Conservation (phyloP, 2,113 vertebrate species). For the Corythornis vintsioides region DNA sequence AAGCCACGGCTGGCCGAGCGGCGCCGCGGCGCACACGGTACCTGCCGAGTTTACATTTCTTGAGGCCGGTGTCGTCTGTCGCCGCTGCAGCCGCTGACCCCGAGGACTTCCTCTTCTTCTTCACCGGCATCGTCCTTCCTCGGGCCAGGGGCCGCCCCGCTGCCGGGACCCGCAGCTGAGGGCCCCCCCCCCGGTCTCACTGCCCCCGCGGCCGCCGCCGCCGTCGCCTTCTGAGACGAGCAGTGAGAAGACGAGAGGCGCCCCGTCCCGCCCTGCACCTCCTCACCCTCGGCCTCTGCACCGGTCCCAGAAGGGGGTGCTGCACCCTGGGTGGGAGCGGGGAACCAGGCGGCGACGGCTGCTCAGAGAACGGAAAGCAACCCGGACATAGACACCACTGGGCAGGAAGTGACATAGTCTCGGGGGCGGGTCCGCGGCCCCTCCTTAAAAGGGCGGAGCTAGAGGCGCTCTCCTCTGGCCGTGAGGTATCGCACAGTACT, state of each 20-base stretch:
- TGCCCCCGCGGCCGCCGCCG: background rate
- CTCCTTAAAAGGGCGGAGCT: background rate
- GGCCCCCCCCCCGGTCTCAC: background rate
- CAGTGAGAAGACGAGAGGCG: background rate
- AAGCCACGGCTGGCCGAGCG: background rate
- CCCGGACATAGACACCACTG: slow-evolving; percentile 14
- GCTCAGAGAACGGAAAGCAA: background rate
- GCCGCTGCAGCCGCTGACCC: slow-evolving; percentile 54
- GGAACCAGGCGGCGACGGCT: background rate
- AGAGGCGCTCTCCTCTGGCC: no score
- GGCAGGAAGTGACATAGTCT: slow-evolving; percentile 28
- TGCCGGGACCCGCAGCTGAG: background rate
- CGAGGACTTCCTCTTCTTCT: slow-evolving; percentile 92
- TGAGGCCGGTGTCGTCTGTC: slow-evolving; percentile 82
- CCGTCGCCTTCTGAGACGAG: background rate
- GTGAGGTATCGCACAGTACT: no score
- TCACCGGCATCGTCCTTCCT: slow-evolving; percentile 86
- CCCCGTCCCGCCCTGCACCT: background rate
- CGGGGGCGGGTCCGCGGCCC: background rate
- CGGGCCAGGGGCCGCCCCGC: slow-evolving; percentile 54
- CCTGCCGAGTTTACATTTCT: slow-evolving; percentile 91
- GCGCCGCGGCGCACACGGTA: slow-evolving; percentile 41
- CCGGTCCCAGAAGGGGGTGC: background rate
- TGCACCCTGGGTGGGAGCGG: background rate
- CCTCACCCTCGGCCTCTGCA: background rate